Evolutionary conservation across 2,113 vertebrate species (phyloP).

Genomic region (Sceloporus tristichus): DNA sequence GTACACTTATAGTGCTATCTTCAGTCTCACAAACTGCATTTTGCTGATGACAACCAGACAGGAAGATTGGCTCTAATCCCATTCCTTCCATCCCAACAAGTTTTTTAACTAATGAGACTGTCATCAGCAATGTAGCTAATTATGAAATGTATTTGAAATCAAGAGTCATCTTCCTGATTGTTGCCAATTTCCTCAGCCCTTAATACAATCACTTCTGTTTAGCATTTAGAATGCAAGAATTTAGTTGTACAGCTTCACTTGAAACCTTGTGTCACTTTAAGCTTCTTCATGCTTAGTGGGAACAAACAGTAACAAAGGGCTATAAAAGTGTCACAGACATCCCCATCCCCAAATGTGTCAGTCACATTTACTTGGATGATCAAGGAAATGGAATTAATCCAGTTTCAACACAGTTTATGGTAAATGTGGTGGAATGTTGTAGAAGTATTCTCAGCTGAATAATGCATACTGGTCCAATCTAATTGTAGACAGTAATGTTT

Average conservation of each 20-base stretch:
- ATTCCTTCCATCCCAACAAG: not conserved
- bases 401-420: not conserved
- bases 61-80: not conserved
- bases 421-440: no score
- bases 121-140: conserved; percentile 23
- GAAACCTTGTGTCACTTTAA: not conserved
- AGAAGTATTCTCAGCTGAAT: no score
- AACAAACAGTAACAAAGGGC: not conserved
- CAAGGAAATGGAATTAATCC: not conserved
- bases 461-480: not conserved
- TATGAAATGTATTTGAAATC: not conserved
- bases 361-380: not conserved
- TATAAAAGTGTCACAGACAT: not conserved
- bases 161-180: not conserved
- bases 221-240: conserved; percentile 24
- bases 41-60: not conserved
- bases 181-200: not conserved
- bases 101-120: conserved; percentile 2
- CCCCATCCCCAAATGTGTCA: not conserved
- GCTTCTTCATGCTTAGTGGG: not conserved
- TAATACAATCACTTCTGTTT: conserved; percentile 2
- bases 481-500: not conserved
- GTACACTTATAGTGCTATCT: not conserved
- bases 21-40: not conserved
- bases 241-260: not conserved